These are phyloP conservation scores for Ceryle rudis DNA, from an alignment of 2,797 vertebrate genomes.

Conservation along the genomic window DNA sequence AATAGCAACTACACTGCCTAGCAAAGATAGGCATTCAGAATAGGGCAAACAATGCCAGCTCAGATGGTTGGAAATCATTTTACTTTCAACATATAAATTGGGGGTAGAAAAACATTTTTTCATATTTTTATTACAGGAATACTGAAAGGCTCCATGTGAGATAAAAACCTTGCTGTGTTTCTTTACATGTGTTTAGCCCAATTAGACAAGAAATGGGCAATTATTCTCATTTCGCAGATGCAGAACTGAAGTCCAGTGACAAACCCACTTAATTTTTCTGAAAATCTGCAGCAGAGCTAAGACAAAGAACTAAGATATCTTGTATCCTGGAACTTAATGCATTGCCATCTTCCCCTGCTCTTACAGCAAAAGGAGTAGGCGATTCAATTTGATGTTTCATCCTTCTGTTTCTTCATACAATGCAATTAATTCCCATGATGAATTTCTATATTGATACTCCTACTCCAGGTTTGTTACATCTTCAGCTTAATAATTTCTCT, in stretches of 20 bases:
- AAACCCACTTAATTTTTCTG: background rate
- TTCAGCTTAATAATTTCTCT: background rate
- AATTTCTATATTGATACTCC: conserved; percentile 18
- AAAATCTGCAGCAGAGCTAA: background rate
- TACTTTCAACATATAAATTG: background rate
- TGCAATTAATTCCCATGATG: conserved; percentile 3
- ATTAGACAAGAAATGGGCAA: background rate
- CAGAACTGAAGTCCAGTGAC: background rate
- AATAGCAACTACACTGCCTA: background rate
- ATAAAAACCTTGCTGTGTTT: background rate
- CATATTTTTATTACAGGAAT: background rate
- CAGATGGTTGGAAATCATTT: background rate
- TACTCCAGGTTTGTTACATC: background rate
- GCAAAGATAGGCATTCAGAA: conserved; percentile 18
- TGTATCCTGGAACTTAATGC: background rate
- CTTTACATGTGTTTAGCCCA: background rate
- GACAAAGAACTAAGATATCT: background rate
- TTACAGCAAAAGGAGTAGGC: background rate
- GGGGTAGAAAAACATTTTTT: background rate
- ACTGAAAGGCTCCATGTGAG: background rate
- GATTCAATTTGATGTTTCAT: background rate
- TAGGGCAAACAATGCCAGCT: background rate
- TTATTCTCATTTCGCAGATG: background rate
- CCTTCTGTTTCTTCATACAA: conserved; percentile 9
- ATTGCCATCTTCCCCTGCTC: background rate